Evolutionary conservation across 2,888 invertebrate species (phyloP).

Genomic region (Craniophora ligustri): DNA sequence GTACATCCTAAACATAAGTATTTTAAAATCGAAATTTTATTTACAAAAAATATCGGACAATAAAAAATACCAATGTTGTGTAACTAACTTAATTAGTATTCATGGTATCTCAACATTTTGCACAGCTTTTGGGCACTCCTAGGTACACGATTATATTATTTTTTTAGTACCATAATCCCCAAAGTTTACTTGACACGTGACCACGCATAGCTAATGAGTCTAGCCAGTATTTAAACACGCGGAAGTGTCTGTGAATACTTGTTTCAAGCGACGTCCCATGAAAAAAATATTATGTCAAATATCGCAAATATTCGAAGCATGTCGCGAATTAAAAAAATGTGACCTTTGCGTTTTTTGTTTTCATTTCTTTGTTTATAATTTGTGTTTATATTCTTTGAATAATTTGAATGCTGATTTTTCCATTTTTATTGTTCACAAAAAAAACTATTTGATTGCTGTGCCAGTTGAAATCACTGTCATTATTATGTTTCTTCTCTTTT

Average conservation of each 20-base stretch:
- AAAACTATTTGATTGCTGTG: too few species aligned
- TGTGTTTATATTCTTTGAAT: slow-evolving; percentile 30
- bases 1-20: too few species aligned
- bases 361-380: slow-evolving; percentile 30
- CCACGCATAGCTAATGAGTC: slow-evolving; percentile 17
- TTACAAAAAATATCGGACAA: too few species aligned
- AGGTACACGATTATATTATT: background rate
- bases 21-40: background rate
- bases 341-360: slow-evolving; percentile 38
- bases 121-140: background rate
- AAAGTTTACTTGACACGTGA: slow-evolving; percentile 5
- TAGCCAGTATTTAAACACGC: slow-evolving; percentile 21
- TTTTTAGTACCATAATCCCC: background rate
- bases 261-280: slow-evolving; percentile 28
- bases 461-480: too few species aligned
- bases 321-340: slow-evolving; percentile 29
- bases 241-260: slow-evolving; percentile 38
- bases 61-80: too few species aligned
- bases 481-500: too few species aligned
- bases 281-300: slow-evolving; percentile 40
- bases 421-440: background rate
- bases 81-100: background rate
- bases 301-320: slow-evolving; percentile 16
- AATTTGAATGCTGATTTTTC: background rate
- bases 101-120: background rate